phyloP scores from a whole-genome alignment of 2,797 vertebrate species.

The Silurus aristotelis region DNA sequence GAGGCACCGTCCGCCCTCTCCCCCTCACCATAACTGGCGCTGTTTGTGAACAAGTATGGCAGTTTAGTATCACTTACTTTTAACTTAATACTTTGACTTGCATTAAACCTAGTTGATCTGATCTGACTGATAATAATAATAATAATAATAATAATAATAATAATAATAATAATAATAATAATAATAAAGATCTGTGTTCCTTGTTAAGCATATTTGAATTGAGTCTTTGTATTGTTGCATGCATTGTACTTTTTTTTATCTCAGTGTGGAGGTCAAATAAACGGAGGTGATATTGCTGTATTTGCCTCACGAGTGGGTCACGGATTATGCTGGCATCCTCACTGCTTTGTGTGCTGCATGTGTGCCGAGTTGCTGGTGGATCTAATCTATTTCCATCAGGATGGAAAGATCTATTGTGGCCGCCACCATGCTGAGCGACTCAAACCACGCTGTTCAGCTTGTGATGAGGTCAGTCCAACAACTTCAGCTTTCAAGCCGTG shows the following conservation, averaged over 20 bases:
- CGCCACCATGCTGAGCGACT: slow-evolving; percentile 93
- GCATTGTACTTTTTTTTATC: not conserved
- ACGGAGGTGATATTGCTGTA: slow-evolving; percentile 91
- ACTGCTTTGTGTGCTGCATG: slow-evolving; percentile 93
- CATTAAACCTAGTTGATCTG: not conserved
- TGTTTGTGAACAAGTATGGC: slow-evolving; percentile 90
- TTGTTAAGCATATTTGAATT: not conserved
- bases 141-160: no score
- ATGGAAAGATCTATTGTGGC: slow-evolving; percentile 95
- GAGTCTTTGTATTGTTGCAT: not conserved
- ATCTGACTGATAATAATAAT: no score
- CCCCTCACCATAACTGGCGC: slow-evolving; percentile 90
- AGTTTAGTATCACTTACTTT: not conserved
- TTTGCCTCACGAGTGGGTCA: slow-evolving; percentile 92
- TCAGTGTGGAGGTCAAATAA: slow-evolving; percentile 92
- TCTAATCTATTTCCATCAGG: slow-evolving; percentile 97
- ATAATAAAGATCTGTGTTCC: not conserved
- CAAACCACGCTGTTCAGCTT: slow-evolving; percentile 95
- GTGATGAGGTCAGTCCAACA: slow-evolving; percentile 87
- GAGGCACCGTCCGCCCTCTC: slow-evolving; percentile 91
- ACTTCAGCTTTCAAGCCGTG: not conserved
- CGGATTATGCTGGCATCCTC: slow-evolving; percentile 94
- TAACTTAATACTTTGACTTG: not conserved
- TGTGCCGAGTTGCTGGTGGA: slow-evolving; percentile 95
- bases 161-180: no score